Evolutionary conservation across 2,797 vertebrate species (phyloP), one percentile per base, ranked within the genome.

Genomic region (Falco cherrug): DNA sequence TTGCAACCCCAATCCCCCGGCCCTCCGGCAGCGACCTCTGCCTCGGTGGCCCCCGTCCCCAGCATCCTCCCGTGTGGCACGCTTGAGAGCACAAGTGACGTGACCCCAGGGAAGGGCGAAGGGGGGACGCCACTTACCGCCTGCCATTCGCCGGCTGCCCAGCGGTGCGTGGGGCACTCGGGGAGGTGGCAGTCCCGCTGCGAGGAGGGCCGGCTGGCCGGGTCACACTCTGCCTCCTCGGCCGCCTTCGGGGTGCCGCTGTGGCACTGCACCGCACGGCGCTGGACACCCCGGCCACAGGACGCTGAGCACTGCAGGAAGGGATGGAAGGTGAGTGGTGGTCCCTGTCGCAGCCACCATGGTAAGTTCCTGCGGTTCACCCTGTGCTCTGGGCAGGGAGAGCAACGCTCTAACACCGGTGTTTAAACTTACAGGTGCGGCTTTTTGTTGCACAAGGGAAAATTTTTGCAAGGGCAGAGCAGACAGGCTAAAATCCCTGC

Each of bases 61-160:
- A 83, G 50, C 60, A 74, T 41, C 93, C 31, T 31, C 63, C 57
- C 16, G 5, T 17, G 59, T 96, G 56, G 45, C 80, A 83, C 59
- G 94, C 94, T 94, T 84, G 97, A 87, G 75, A 90, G 95, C 81
- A 94, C 82, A 77, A 94, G 65, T 65, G 84, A 93, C 26, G 71
- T 65, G 96, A 94, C 82, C 90, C 81, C 28, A 5, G 53, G 65
- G 75, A 53, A 47, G n/a, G 88, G 69, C 13, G 76, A 43, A 69
- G 74, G 79, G 71, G 80, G 78, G 39, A 64, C 69, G 94, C 73
- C 35, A 85, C 99, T 99, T 97, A 99, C 99, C 96, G 97, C 93
- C 97, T 98, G 98, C 99, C 99, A 99, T 56, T 98, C 98, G 85
- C 98, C 98, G 25, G 98, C 98, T n/a, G 97, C 98, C 99, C 99